These are phyloP conservation scores for Pelobates fuscus DNA, from an alignment of 2,113 vertebrate genomes.

Conservation along the genomic window DNA sequence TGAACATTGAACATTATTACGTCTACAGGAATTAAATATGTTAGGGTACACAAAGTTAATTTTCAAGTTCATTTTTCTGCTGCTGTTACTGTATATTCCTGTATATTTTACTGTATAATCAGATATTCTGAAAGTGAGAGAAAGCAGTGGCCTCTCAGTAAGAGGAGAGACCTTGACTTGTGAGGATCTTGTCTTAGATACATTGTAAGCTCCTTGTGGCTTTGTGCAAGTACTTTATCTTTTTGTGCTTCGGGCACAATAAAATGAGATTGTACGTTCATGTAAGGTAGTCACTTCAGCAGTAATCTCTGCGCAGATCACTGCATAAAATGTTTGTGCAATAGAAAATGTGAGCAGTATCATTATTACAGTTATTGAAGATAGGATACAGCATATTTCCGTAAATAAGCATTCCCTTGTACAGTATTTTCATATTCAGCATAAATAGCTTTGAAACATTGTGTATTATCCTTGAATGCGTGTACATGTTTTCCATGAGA, in stretches of 20 bases:
- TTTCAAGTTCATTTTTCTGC: not conserved
- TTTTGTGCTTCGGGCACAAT: slow-evolving; percentile 10
- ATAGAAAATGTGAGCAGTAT: not conserved
- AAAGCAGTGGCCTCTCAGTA: not conserved
- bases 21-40: no score
- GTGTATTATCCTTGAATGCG: no score
- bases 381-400: no score
- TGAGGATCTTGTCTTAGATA: not conserved
- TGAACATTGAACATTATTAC: no score
- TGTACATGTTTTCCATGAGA: no score
- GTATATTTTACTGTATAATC: not conserved
- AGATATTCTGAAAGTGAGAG: not conserved
- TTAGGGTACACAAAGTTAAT: not conserved
- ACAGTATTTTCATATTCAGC: no score
- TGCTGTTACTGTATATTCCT: not conserved
- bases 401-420: no score
- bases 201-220: slow-evolving; percentile 1
- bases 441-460: no score
- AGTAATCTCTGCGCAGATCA: not conserved
- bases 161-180: slow-evolving; percentile 12
- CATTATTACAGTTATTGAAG: no score
- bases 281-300: slow-evolving; percentile 5
- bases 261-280: slow-evolving; percentile 10
- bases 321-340: not conserved
- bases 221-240: slow-evolving; percentile 20